Conservation (phyloP, 2,888 invertebrate species). For the Archaeoteleia sp. region DNA sequence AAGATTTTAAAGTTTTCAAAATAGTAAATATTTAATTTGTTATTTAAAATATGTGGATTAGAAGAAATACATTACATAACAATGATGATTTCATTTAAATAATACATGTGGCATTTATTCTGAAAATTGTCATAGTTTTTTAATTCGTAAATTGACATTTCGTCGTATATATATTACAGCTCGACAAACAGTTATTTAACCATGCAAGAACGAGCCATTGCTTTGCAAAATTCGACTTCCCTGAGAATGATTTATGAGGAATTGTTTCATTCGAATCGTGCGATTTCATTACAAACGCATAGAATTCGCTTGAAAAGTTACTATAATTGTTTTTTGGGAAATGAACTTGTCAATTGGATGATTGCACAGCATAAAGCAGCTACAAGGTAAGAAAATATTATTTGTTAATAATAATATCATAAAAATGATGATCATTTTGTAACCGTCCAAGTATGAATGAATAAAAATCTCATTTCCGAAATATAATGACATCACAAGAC, state of each 20-base stretch:
- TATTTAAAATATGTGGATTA: too few species aligned
- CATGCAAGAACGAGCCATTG: conserved; percentile 77
- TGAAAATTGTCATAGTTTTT: too few species aligned
- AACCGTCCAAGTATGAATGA: too few species aligned
- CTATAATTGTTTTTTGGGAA: conserved; percentile 85
- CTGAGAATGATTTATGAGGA: conserved; percentile 80
- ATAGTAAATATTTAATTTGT: too few species aligned
- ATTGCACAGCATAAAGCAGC: conserved; percentile 85
- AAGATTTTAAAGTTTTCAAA: too few species aligned
- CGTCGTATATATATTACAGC: conserved; percentile 57
- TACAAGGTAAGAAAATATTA: conserved; percentile 79
- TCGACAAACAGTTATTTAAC: conserved; percentile 74
- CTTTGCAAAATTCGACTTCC: conserved; percentile 78
- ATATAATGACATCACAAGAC: too few species aligned
- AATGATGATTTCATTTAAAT: too few species aligned
- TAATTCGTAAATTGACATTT: not conserved
- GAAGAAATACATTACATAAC: too few species aligned
- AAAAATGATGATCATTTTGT: too few species aligned
- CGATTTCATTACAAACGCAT: conserved; percentile 79
- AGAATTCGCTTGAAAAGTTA: conserved; percentile 85
- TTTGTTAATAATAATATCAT: too few species aligned
- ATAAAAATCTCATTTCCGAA: too few species aligned
- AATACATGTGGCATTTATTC: too few species aligned
- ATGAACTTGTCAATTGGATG: conserved; percentile 89
- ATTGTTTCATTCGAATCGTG: conserved; percentile 77